A percentile compares a stretch with the other conserved stretches of the same genome.
These are phyloP conservation scores for Mellivora capensis DNA, from an alignment of 2,113 vertebrate genomes.

Conservation along the genomic window DNA sequence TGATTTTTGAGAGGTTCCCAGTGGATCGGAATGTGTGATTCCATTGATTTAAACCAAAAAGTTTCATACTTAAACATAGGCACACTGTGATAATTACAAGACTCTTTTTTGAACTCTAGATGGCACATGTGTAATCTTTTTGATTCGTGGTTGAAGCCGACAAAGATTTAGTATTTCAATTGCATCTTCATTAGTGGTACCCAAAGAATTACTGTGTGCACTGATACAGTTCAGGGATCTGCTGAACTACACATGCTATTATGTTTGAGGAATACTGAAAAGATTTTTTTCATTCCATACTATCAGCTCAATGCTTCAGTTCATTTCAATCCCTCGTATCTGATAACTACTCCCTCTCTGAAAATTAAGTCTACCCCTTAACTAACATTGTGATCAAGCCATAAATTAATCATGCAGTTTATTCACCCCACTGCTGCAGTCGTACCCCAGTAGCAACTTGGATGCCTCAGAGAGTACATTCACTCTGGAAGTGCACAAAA, in stretches of 20 bases:
- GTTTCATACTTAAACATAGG: background rate
- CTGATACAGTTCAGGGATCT: background rate
- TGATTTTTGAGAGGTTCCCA: background rate
- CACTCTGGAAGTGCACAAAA: slow-evolving; percentile 34
- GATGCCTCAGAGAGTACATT: background rate
- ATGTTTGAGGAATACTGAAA: background rate
- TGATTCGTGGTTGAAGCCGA: background rate
- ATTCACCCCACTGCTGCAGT: background rate
- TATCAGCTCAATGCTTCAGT: background rate
- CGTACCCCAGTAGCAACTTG: background rate
- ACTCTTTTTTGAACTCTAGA: background rate
- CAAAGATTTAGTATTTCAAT: background rate
- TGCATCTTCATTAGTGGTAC: background rate
- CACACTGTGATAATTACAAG: background rate
- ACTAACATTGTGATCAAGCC: slow-evolving; percentile 29
- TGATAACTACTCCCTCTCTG: slow-evolving; percentile 26
- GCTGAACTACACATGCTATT: background rate
- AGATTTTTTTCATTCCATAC: background rate
- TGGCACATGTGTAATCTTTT: background rate
- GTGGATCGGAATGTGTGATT: background rate
- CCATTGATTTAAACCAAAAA: background rate
- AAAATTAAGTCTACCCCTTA: slow-evolving; percentile 58
- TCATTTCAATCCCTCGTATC: slow-evolving; percentile 30
- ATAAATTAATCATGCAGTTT: slow-evolving; percentile 55
- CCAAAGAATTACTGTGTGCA: background rate